Conservation (phyloP, 2,113 vertebrate species). For the Anser brachyrhynchus region DNA sequence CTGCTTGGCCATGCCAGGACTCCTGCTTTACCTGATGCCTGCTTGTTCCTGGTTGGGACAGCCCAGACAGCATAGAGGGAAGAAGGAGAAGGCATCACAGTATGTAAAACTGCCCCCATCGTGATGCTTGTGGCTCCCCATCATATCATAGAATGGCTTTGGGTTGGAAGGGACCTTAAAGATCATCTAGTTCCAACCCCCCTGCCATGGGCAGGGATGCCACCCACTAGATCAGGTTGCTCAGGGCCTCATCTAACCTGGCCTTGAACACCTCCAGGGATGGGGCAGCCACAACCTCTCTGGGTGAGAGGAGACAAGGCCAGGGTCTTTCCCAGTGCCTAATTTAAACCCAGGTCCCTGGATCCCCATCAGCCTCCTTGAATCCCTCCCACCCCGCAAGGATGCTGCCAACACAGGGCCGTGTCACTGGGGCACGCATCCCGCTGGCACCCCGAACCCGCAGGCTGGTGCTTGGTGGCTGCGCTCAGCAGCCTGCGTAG, state of each 20-base stretch:
- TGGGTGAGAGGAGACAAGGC: background rate
- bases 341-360: background rate
- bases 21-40: background rate
- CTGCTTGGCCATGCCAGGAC: fast-evolving
- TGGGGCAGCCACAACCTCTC: too few species aligned
- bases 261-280: too few species aligned
- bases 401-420: background rate
- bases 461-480: background rate
- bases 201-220: too few species aligned
- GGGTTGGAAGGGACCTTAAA: too few species aligned
- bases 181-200: too few species aligned
- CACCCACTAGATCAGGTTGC: too few species aligned
- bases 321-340: background rate
- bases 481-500: too few species aligned
- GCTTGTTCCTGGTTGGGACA: background rate
- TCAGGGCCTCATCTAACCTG: too few species aligned
- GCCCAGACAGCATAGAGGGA: background rate
- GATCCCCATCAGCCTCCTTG: background rate
- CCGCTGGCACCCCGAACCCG: background rate
- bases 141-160: too few species aligned
- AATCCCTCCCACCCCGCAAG: background rate
- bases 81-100: background rate
- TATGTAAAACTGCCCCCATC: background rate
- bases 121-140: fast-evolving
- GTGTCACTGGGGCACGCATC: fast-evolving